Conservation (phyloP, 2,113 vertebrate genomes). For the Pomatorhinus ruficollis region DNA sequence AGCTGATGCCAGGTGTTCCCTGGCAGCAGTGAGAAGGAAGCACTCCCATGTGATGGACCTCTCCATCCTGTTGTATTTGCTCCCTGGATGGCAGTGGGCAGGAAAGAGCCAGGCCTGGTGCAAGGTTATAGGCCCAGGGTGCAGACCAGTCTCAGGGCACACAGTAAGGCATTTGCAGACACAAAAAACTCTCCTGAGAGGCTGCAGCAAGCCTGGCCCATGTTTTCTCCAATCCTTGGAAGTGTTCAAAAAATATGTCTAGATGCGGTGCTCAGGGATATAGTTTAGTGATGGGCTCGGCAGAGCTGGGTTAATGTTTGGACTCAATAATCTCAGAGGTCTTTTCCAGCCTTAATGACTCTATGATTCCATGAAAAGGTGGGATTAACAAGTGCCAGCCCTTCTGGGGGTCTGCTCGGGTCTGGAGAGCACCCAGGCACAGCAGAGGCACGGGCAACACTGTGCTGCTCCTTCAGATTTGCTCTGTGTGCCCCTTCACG, state of each 20-base stretch:
- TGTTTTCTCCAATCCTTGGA: background rate
- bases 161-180: background rate
- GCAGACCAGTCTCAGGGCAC: background rate
- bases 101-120: background rate
- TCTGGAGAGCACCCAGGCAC: background rate
- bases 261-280: too few relatives aligned
- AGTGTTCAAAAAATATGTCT: background rate
- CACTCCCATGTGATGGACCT: background rate
- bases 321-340: background rate
- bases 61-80: background rate
- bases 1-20: background rate
- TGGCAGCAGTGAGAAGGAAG: background rate
- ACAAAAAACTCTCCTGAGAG: background rate
- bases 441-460: background rate
- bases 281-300: background rate
- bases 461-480: accelerated
- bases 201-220: accelerated
- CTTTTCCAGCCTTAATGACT: background rate
- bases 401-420: background rate
- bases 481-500: accelerated
- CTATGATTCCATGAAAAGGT: accelerated
- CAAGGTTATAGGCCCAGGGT: background rate
- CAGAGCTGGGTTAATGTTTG: background rate
- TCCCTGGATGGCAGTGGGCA: background rate
- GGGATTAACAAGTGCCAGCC: background rate